These are phyloP conservation scores for Cynopterus sphinx DNA, from an alignment of 2,797 vertebrate genomes.

Conservation along the genomic window DNA sequence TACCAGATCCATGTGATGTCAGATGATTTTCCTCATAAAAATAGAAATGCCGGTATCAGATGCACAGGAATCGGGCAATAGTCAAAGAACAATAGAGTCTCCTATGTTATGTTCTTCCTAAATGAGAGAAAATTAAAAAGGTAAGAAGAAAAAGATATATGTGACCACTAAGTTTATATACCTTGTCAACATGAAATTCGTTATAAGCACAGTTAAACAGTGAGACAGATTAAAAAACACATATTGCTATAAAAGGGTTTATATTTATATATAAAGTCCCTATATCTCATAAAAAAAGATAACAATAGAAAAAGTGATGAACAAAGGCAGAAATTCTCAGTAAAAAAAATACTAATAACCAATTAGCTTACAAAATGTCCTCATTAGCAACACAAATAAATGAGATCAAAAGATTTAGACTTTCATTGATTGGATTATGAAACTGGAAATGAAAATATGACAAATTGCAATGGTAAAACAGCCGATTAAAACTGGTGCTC, in stretches of 20 bases:
- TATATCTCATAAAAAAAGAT: not conserved
- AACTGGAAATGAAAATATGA: not conserved
- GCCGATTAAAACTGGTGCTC: not conserved
- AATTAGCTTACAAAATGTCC: not conserved
- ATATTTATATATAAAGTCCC: not conserved
- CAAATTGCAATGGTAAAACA: not conserved
- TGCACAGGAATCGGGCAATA: not conserved
- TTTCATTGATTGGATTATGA: conserved; percentile 33
- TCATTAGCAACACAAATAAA: not conserved
- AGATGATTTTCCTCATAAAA: not conserved
- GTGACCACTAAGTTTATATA: not conserved
- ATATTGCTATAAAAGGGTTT: not conserved
- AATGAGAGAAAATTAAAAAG: not conserved
- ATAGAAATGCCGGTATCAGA: not conserved
- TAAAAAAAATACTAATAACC: not conserved
- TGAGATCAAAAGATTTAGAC: not conserved
- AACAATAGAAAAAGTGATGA: not conserved
- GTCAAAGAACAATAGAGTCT: not conserved
- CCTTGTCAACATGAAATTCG: not conserved
- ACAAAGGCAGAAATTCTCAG: not conserved
- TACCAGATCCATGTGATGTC: not conserved
- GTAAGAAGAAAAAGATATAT: not conserved
- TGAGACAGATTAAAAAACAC: not conserved
- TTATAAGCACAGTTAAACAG: not conserved
- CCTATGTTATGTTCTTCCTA: not conserved